A percentile compares a stretch with the other conserved stretches of the same genome.
Evolutionary conservation across 1,140 invertebrate genomes (phyloP).

Genomic region (Globodera rostochiensis): DNA sequence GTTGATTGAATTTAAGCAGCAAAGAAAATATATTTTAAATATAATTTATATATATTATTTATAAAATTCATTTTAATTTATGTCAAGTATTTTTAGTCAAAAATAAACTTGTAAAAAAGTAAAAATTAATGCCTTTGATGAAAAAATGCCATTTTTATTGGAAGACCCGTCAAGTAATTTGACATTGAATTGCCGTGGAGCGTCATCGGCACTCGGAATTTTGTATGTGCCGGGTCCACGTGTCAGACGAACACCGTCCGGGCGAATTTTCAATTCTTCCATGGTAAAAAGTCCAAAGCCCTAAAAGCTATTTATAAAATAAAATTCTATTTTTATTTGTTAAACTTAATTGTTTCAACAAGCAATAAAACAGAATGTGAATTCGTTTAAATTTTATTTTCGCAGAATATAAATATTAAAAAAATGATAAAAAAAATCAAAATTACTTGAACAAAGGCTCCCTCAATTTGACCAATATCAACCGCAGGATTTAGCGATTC

Average conservation of each 20-base stretch:
- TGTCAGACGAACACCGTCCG: slow-evolving; percentile 78
- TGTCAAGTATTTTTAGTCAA: too few species aligned
- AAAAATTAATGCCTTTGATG: slow-evolving; percentile 78
- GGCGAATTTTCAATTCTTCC: slow-evolving; percentile 84
- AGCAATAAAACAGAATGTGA: neutral
- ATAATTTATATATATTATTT: too few species aligned
- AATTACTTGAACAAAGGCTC: slow-evolving; percentile 79
- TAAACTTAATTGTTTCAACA: too few species aligned
- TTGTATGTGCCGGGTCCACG: slow-evolving; percentile 90
- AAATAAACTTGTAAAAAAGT: slow-evolving; percentile 45
- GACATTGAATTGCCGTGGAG: slow-evolving; percentile 88
- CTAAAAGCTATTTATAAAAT: slow-evolving; percentile 50
- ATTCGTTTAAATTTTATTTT: slow-evolving; percentile 25
- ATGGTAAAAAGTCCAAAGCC: slow-evolving; percentile 87
- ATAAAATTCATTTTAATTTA: too few species aligned
- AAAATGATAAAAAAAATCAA: neutral
- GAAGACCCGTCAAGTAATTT: slow-evolving; percentile 82
- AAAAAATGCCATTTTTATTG: slow-evolving; percentile 87
- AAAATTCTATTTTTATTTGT: too few species aligned
- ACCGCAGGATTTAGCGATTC: slow-evolving; percentile 91
- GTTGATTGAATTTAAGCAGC: too few species aligned
- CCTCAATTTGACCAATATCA: slow-evolving; percentile 93
- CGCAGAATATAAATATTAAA: too few species aligned
- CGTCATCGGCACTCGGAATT: slow-evolving; percentile 83
- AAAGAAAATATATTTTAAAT: too few species aligned